Base-by-base conservation (phyloP, 2,888 invertebrate species). In the Coenonympha glycerion region DNA sequence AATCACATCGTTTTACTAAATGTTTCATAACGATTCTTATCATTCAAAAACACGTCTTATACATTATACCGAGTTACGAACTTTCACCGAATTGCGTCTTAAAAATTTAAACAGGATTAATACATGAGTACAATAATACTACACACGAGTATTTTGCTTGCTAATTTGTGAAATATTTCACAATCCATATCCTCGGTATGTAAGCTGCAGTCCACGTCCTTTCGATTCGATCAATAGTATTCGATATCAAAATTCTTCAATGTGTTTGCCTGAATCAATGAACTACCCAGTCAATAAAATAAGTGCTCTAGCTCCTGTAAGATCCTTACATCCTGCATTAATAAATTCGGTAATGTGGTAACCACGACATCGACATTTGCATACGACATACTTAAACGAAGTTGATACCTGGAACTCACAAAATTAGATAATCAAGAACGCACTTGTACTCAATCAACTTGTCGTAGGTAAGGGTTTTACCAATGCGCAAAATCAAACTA, bases 391-490 rank as follows among this genome's bases (percentile, higher is more conserved):
- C 15, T 40, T n/a, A n/a, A n/a, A n/a, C 39, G 36, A 13, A 28
- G 31, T n/a, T 49, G 30, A 55, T 51, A 46, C 36, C 51, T 46
- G 40, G 47, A 47, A 37, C 42, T 15, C n/a, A n/a, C n/a, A n/a
- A 15, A 55, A 49, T 48, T 49, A 53, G 59, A 55, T 57, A 56
- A 58, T 55, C 44, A 50, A 54, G 54, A 28, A 46, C 42, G 49
- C 46, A 55, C 53, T 49, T 37, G 42, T 55, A 31, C 50, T 48
- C 26, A 51, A 51, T 47, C 34, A 55, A 52, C 44, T 37, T 59
- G 53, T 52, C 55, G 53, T 53, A 59, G 33, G 37, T 40, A 41
- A 55, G 26, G 30, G 21, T 49, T 48, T 48, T 49, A 22, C 26
- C 42, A 49, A 46, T 49, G 46, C 39, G 50, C 47, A 36, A 40